Conservation (phyloP, 30 jellyfish, hydroid and myxozoan species). For the Sanderia malayensis region DNA sequence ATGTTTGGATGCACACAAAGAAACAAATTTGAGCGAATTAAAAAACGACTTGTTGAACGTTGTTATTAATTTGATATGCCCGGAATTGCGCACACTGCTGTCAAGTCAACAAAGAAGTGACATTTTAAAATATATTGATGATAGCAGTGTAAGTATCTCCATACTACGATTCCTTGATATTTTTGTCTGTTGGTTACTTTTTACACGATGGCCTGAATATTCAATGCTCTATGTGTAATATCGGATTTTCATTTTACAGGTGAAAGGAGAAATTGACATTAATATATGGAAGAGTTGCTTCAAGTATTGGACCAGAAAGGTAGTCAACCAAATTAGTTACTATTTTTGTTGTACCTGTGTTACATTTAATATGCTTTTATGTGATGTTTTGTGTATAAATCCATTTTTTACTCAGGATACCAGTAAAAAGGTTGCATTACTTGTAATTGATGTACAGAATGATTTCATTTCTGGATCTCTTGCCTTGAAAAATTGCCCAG, state of each 20-base stretch:
- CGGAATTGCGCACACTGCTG: too few relatives aligned
- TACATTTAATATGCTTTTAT: neutral
- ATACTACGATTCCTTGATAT: neutral
- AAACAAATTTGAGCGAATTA: too few relatives aligned
- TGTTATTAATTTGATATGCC: too few relatives aligned
- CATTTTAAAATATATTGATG: too few relatives aligned
- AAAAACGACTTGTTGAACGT: too few relatives aligned
- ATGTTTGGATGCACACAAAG: too few relatives aligned
- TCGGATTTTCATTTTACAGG: conserved; percentile 9
- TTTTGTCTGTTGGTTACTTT: neutral
- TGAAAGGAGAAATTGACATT: conserved; percentile 21
- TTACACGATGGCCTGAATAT: neutral
- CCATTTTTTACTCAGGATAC: conserved; percentile 33
- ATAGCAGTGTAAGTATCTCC: neutral
- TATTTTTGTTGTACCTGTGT: neutral
- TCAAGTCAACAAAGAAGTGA: neutral
- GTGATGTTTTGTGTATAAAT: neutral
- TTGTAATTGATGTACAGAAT: conserved; percentile 91
- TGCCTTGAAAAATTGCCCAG: conserved; percentile 87
- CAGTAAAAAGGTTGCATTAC: conserved; percentile 48
- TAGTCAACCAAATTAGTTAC: neutral
- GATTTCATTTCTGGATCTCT: conserved; percentile 93
- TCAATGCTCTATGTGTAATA: neutral
- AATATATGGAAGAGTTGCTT: conserved; percentile 41
- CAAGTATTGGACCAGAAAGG: conserved; percentile 66